Conservation (phyloP, 2,113 vertebrate species). For the Xerus inauris region DNA sequence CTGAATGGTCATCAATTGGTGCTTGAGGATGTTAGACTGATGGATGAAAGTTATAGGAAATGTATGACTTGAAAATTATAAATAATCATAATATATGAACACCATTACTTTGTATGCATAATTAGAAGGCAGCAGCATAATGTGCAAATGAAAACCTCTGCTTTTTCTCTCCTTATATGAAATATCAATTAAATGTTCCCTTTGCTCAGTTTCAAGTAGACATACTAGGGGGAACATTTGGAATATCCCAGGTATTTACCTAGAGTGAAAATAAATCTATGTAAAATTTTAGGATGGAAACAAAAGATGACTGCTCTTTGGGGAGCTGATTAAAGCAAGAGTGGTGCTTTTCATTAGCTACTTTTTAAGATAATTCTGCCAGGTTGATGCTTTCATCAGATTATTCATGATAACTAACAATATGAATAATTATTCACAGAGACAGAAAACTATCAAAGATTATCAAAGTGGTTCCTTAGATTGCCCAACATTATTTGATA, state of each 20-base stretch:
- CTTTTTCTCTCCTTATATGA: not conserved
- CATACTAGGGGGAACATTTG: not conserved
- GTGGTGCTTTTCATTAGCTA: not conserved
- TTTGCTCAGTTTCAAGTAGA: not conserved
- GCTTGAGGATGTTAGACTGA: not conserved
- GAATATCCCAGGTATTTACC: not conserved
- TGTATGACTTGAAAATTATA: not conserved
- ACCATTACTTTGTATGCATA: not conserved
- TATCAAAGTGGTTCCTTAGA: not conserved
- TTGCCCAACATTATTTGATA: not conserved
- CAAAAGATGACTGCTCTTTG: not conserved
- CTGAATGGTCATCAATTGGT: not conserved
- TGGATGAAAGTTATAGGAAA: not conserved
- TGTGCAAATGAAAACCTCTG: not conserved
- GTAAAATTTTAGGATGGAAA: not conserved
- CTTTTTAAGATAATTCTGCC: not conserved
- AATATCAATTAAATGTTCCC: not conserved
- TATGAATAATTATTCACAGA: not conserved
- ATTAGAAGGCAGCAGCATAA: not conserved
- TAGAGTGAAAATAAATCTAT: not conserved
- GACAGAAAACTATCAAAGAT: not conserved
- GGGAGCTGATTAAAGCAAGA: not conserved
- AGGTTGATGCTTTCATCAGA: not conserved
- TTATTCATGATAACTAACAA: not conserved
- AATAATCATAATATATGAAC: not conserved